These are phyloP conservation scores for Zalophus californianus DNA, from an alignment of 2,797 vertebrate species.

Conservation along the genomic window DNA sequence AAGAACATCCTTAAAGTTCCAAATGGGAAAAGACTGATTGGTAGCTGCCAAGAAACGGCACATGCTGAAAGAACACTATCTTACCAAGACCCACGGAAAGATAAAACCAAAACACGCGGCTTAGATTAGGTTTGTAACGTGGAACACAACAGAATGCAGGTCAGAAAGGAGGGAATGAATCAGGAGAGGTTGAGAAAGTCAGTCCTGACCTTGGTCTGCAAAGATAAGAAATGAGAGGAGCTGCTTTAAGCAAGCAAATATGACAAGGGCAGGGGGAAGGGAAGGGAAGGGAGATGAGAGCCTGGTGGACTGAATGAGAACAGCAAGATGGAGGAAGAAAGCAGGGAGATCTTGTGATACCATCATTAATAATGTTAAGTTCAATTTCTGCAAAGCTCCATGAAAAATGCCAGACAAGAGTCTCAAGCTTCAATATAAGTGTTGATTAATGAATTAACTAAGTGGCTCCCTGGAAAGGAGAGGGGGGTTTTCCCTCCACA, in stretches of 20 bases:
- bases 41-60: background rate
- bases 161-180: background rate
- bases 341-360: background rate
- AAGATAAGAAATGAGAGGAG: background rate
- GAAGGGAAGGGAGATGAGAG: background rate
- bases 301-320: background rate
- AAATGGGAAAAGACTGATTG: background rate
- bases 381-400: background rate
- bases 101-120: background rate
- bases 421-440: background rate
- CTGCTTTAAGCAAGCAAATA: background rate
- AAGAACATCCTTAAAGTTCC: background rate
- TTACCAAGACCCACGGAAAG: background rate
- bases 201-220: background rate
- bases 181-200: background rate
- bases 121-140: background rate
- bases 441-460: background rate
- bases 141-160: background rate
- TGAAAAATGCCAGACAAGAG: background rate
- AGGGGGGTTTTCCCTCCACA: background rate
- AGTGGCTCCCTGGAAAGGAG: background rate
- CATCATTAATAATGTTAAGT: background rate
- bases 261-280: background rate
- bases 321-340: background rate
- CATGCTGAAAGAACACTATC: background rate